phyloP scores from a whole-genome alignment of 2,797 vertebrate species.

The Mallotus villosus region DNA sequence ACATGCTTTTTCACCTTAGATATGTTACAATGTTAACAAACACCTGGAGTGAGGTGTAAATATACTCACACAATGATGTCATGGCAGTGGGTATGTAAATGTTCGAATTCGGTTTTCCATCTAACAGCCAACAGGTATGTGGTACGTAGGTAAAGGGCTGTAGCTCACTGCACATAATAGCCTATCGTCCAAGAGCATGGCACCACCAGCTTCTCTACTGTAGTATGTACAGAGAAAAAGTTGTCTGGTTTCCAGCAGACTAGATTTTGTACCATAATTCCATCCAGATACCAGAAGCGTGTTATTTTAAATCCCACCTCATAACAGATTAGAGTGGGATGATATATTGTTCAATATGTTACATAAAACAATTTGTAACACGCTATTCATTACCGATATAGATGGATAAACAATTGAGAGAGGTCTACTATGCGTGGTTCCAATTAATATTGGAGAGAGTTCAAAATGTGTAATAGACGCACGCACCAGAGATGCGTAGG shows the following conservation, averaged over 20 bases:
- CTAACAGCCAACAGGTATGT: background rate
- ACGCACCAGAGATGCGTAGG: background rate
- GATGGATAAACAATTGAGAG: background rate
- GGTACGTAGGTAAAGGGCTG: background rate
- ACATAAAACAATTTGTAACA: conserved; percentile 43
- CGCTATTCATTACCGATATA: background rate
- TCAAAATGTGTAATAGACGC: background rate
- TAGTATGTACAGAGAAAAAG: background rate
- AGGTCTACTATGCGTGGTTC: too few species aligned
- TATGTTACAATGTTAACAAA: too few species aligned
- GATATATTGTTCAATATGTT: conserved; percentile 34
- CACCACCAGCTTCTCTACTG: background rate
- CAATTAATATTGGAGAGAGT: background rate
- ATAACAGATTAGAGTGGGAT: conserved; percentile 15
- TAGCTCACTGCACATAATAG: background rate
- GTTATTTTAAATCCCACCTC: background rate
- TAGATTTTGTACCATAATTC: background rate
- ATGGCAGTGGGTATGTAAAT: background rate
- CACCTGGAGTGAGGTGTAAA: background rate
- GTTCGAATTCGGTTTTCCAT: background rate
- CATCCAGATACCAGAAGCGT: background rate
- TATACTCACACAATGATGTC: background rate
- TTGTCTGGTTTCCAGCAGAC: background rate
- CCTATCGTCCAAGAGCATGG: background rate
- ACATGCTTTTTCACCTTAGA: too few species aligned